Evolutionary conservation across 1,140 invertebrate species (phyloP).

Genomic region (Maconellicoccus hirsutus): DNA sequence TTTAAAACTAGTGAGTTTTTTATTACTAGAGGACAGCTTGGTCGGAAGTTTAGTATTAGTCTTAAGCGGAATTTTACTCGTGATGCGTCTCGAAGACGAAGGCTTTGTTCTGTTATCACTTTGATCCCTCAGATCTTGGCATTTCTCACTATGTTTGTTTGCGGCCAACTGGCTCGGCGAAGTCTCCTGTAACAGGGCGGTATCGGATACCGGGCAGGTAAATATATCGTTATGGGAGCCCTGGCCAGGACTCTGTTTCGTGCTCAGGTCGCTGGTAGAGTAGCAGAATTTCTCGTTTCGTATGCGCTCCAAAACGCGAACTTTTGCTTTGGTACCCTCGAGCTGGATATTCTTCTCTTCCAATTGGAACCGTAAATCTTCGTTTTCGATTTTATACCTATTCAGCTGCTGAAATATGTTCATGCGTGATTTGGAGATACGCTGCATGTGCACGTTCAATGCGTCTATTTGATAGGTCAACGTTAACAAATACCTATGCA

Average conservation of each 20-base stretch:
- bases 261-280: not conserved
- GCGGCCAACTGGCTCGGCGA: not conserved
- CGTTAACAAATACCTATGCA: slow-evolving; percentile 69
- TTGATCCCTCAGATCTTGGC: not conserved
- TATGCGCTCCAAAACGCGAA: slow-evolving; percentile 50
- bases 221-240: not conserved
- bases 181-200: not conserved
- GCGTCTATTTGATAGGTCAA: slow-evolving; percentile 77
- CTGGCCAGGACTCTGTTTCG: not conserved
- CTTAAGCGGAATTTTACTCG: slow-evolving; percentile 6
- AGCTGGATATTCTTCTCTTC: slow-evolving; percentile 69
- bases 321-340: slow-evolving; percentile 60
- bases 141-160: not conserved
- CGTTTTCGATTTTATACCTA: slow-evolving; percentile 60
- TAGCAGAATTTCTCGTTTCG: slow-evolving; percentile 7
- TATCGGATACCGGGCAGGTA: slow-evolving; percentile 8
- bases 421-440: slow-evolving; percentile 41
- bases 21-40: not conserved
- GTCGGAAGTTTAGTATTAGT: not conserved
- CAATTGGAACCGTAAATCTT: slow-evolving; percentile 69
- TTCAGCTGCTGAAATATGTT: slow-evolving; percentile 54
- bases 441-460: slow-evolving; percentile 22
- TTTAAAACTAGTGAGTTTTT: slow-evolving; percentile 9
- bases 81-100: not conserved
- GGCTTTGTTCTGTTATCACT: slow-evolving; percentile 1